Evolutionary conservation across 2,797 vertebrate species (phyloP).

Genomic region (Manis crassicaudata): DNA sequence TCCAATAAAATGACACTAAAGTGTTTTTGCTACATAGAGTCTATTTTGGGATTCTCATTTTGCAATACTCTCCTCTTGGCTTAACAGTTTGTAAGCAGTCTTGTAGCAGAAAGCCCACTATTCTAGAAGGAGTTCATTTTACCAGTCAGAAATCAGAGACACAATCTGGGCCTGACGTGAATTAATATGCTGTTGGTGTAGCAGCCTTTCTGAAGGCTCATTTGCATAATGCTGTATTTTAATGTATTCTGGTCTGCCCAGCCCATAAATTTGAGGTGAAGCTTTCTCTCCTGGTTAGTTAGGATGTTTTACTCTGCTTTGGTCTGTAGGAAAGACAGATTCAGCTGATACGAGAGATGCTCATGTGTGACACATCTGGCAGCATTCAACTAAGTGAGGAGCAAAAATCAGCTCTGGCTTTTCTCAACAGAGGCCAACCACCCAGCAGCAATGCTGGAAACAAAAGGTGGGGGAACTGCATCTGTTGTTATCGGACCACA

Average conservation of each 20-base stretch:
- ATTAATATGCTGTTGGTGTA: conserved; percentile 75
- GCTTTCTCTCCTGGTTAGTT: conserved; percentile 60
- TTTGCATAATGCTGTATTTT: conserved; percentile 79
- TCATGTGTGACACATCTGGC: conserved; percentile 94
- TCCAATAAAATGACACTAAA: conserved; percentile 67
- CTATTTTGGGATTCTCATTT: conserved; percentile 65
- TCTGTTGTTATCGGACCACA: conserved; percentile 66
- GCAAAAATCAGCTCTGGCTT: conserved; percentile 95
- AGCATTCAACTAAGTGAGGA: conserved; percentile 98
- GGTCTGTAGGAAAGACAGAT: conserved; percentile 94
- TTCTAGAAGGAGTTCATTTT: conserved; percentile 71
- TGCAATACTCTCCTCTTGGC: conserved; percentile 51
- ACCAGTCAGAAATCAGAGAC: conserved; percentile 56
- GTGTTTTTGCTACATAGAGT: conserved; percentile 59
- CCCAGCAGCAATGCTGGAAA: conserved; percentile 88
- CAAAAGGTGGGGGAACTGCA: conserved; percentile 88
- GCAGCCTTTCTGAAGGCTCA: conserved; percentile 58
- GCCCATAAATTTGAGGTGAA: conserved; percentile 78
- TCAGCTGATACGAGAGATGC: conserved; percentile 95
- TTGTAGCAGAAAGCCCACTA: conserved; percentile 48
- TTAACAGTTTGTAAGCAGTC: conserved; percentile 63
- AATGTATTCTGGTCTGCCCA: conserved; percentile 69
- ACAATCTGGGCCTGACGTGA: conserved; percentile 66
- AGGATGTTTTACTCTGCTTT: conserved; percentile 68
- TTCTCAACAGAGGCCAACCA: conserved; percentile 91